A percentile compares a stretch with the other conserved stretches of the same genome.
phyloP scores from a whole-genome alignment of 1,140 invertebrate species.

The Psix sp. region DNA sequence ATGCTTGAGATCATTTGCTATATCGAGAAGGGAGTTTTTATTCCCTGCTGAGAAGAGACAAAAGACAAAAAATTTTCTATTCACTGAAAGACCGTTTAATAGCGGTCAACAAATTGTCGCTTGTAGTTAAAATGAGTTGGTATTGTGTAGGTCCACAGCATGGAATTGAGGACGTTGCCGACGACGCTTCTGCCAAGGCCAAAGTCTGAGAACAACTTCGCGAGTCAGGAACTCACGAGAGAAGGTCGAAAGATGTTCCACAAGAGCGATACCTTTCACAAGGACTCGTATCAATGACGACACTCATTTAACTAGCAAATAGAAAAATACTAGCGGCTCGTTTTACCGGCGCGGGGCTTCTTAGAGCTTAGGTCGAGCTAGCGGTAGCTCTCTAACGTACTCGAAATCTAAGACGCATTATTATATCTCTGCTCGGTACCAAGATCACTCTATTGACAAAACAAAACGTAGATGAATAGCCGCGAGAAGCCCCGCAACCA shows the following conservation, averaged over 20 bases:
- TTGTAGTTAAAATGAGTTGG: slow-evolving; percentile 21
- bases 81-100: background rate
- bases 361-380: slow-evolving; percentile 23
- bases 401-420: slow-evolving; percentile 34
- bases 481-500: slow-evolving; percentile 22
- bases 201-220: slow-evolving; percentile 90
- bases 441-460: slow-evolving; percentile 31
- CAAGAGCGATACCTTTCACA: slow-evolving; percentile 86
- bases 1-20: too few relatives aligned
- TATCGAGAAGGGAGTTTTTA: too few relatives aligned
- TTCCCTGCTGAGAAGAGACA: too few relatives aligned
- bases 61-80: slow-evolving; percentile 4
- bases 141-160: slow-evolving; percentile 75
- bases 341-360: slow-evolving; percentile 49
- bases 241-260: slow-evolving; percentile 83
- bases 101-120: slow-evolving; percentile 5
- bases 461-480: slow-evolving; percentile 13
- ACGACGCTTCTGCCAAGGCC: slow-evolving; percentile 83
- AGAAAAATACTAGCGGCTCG: slow-evolving; percentile 74
- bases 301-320: slow-evolving; percentile 83
- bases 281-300: slow-evolving; percentile 86
- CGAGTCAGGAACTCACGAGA: slow-evolving; percentile 80
- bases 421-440: slow-evolving; percentile 25
- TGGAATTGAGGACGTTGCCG: slow-evolving; percentile 82
- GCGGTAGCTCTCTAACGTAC: slow-evolving; percentile 38